phyloP scores from a whole-genome alignment of 2,113 vertebrate species.

The Cheirogaleus medius region DNA sequence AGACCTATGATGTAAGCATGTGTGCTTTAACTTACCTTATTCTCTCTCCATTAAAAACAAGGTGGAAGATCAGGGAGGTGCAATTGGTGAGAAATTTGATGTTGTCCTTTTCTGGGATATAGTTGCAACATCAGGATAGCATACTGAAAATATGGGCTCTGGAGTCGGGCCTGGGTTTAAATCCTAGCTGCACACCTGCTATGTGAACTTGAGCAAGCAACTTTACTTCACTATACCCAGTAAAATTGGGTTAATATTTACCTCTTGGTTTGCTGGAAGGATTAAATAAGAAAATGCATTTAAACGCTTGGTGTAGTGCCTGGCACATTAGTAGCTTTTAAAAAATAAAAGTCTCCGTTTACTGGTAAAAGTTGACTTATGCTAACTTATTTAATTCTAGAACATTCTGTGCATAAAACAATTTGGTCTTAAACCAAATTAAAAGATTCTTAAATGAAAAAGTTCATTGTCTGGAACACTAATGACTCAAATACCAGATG shows the following conservation, averaged over 20 bases:
- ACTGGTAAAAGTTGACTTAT: conserved; percentile 23
- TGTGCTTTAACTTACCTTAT: neutral
- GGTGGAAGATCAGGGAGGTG: neutral
- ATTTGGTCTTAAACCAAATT: neutral
- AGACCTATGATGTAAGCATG: neutral
- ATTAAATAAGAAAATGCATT: neutral
- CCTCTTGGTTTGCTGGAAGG: neutral
- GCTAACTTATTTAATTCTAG: neutral
- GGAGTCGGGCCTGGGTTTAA: neutral
- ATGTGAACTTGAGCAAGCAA: neutral
- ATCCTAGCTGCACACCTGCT: neutral
- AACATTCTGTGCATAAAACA: conserved; percentile 22
- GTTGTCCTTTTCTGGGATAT: neutral
- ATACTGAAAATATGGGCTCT: neutral
- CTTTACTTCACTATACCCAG: neutral
- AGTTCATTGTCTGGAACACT: neutral
- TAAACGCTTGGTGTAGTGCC: neutral
- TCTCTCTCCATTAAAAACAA: neutral
- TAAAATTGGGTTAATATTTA: neutral
- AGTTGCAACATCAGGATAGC: neutral
- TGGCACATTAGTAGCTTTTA: neutral
- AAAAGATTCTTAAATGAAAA: conserved; percentile 10
- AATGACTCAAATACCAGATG: neutral
- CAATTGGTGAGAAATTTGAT: neutral
- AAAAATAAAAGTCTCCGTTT: neutral